phyloP scores from a whole-genome alignment of 2,888 invertebrate genomes.

The Neoitamus cyanurus region DNA sequence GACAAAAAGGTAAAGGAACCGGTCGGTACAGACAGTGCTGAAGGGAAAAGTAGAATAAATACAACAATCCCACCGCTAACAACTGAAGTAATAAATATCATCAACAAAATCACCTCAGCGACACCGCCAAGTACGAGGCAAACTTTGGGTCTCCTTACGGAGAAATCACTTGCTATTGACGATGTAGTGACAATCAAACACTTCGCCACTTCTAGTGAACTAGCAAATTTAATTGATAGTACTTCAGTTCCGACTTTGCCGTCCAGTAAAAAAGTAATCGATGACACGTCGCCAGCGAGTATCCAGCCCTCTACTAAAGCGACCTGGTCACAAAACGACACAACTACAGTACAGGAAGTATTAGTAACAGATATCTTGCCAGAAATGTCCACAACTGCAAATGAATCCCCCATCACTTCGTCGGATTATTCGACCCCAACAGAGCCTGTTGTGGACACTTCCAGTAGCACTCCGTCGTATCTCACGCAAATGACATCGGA shows the following conservation, averaged over 20 bases:
- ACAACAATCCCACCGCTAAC: constrained; percentile 52
- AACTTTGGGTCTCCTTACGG: neutral
- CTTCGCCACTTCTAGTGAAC: neutral
- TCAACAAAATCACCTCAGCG: neutral
- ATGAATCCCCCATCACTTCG: neutral
- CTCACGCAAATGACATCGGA: neutral
- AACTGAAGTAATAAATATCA: constrained; percentile 47
- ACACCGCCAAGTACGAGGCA: neutral
- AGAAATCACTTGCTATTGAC: neutral
- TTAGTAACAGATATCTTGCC: neutral
- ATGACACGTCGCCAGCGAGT: neutral
- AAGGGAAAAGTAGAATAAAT: constrained; percentile 41
- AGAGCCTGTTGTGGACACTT: neutral
- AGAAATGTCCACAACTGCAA: neutral
- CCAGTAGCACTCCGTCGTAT: neutral
- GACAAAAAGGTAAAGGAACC: neutral
- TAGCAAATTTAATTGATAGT: neutral
- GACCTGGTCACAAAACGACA: neutral
- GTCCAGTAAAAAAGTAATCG: neutral
- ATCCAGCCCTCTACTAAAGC: neutral
- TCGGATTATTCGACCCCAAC: neutral
- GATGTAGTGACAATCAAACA: neutral
- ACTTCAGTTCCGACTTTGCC: neutral
- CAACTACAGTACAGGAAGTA: neutral
- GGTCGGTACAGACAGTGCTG: constrained; percentile 16